Conservation (phyloP, 2,888 invertebrate species). For the Spodoptera picta region DNA sequence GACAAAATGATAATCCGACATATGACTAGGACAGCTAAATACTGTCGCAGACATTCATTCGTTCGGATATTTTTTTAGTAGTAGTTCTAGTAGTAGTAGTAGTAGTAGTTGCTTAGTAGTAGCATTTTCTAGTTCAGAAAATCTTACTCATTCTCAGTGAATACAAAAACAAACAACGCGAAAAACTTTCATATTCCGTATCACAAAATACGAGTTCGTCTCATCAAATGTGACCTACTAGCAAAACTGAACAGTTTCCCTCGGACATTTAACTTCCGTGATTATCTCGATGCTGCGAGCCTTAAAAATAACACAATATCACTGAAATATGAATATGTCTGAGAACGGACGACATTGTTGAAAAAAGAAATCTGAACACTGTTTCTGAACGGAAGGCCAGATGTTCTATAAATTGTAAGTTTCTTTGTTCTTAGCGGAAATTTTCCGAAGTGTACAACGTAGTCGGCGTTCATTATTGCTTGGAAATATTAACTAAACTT, state of each 20-base stretch:
- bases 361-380: constrained; percentile 42
- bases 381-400: constrained; percentile 45
- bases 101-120: too few relatives aligned
- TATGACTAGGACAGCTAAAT: too few relatives aligned
- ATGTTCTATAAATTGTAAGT: constrained; percentile 56
- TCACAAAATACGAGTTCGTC: constrained; percentile 22
- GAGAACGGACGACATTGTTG: constrained; percentile 33
- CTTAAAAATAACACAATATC: constrained; percentile 36
- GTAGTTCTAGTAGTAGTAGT: too few relatives aligned
- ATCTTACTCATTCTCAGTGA: background rate
- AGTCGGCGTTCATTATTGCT: constrained; percentile 57
- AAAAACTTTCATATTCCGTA: constrained; percentile 4
- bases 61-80: too few relatives aligned
- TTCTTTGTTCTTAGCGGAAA: constrained; percentile 54
- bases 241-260: constrained; percentile 23
- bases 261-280: constrained; percentile 43
- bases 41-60: too few relatives aligned
- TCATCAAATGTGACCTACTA: constrained; percentile 34
- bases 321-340: constrained; percentile 41
- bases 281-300: constrained; percentile 44
- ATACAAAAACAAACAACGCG: background rate
- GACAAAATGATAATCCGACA: too few relatives aligned
- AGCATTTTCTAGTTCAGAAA: too few relatives aligned
- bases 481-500: constrained; percentile 55
- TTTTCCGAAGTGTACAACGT: constrained; percentile 45